These are phyloP conservation scores for Megalopta genalis DNA, from an alignment of 1,140 invertebrate species.

Conservation along the genomic window DNA sequence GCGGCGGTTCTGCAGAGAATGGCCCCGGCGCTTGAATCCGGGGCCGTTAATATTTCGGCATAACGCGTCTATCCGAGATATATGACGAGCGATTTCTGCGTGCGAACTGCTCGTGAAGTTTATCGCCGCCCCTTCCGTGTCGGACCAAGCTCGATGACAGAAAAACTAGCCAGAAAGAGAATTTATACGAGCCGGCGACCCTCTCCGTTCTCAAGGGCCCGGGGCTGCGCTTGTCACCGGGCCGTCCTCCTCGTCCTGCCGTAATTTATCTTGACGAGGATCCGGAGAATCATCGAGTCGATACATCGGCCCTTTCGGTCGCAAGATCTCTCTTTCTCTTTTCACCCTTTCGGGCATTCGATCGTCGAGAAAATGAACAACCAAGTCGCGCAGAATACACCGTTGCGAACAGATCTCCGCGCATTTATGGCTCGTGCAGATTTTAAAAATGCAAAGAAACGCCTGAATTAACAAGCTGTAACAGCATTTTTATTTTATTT, in stretches of 20 bases:
- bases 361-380: no score
- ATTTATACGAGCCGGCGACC: constrained; percentile 52
- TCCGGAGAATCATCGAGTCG: neutral
- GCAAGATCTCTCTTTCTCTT: no score
- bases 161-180: constrained; percentile 65
- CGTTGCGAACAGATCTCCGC: no score
- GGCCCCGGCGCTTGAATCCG: neutral
- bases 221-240: constrained; percentile 51
- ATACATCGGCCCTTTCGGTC: neutral
- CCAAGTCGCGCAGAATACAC: no score
- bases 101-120: constrained; percentile 69
- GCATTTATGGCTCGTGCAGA: no score
- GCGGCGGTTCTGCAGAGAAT: constrained; percentile 18
- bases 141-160: constrained; percentile 63
- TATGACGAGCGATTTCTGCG: constrained; percentile 50
- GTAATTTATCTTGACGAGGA: constrained; percentile 50
- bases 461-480: no score
- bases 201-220: constrained; percentile 12
- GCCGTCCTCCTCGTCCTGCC: neutral
- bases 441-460: no score
- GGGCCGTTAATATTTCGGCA: constrained; percentile 37
- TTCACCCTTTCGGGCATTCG: no score
- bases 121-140: constrained; percentile 74
- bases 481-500: no score
- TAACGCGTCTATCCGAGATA: constrained; percentile 40